Evolutionary conservation across 2,113 vertebrate genomes (phyloP), one percentile per base, ranked within the genome.

Genomic region (Corapipo altera): DNA sequence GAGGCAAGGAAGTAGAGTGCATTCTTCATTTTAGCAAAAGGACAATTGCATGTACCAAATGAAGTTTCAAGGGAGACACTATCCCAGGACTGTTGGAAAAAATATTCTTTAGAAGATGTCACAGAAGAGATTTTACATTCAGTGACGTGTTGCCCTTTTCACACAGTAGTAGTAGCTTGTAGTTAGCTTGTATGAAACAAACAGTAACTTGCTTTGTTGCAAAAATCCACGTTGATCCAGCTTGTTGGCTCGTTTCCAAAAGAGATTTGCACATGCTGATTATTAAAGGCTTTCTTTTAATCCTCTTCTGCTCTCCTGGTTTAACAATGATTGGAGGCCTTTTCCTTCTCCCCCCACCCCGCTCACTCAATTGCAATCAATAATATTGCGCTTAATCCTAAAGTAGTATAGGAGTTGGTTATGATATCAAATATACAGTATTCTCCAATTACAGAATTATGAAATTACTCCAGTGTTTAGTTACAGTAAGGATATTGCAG

Each of bases 331-430:
- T 26, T 74, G 30, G 4, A 64, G 8, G 20, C 37, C 5, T 83
- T 46, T 48, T 30, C 2, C 1, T 21, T 41, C 28, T 12, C 2
- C 5, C 8, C 15, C 3, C 11, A n/a, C n/a, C 3, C 3, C 4
- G 3, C 7, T 4, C 3, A n/a, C 8, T 12, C 3, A n/a, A 1
- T 51, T 71, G 22, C 33, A 89, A 58, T 52, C 32, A 74, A 20
- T 46, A 72, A 27, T 37, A 58, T 22, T 66, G 18, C 21, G 28
- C 27, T 88, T 91, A 54, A 11, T 80, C 58, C 8, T 20, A 26
- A 81, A 86, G 16, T n/a, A 85, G 9, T 58, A 30, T 6, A 65
- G 15, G 20, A 72, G 75, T 72, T 30, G 59, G 10, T 74, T 77
- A 62, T 46, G 67, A 39, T 35, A 66, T 28, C n/a, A 83, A 77